Conservation (phyloP, 2,113 vertebrate species). For the Beaufortia kweichowensis region DNA sequence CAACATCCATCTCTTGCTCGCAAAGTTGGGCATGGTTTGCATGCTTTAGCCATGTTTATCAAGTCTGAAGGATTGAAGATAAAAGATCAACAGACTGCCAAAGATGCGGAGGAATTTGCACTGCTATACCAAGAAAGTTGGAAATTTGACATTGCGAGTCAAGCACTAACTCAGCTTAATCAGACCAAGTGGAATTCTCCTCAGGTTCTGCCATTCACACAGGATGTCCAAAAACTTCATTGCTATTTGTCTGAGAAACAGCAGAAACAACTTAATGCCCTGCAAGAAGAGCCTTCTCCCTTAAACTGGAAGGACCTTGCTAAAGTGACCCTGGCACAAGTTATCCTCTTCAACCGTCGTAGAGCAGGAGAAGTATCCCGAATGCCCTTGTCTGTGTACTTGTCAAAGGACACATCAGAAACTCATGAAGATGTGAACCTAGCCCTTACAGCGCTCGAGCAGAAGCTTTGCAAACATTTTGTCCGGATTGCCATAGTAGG, state of each 20-base stretch:
- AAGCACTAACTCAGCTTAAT: not conserved
- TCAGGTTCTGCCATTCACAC: slow-evolving; percentile 29
- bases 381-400: too few species aligned
- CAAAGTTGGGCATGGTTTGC: slow-evolving; percentile 31
- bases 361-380: too few species aligned
- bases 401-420: too few species aligned
- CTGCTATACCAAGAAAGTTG: slow-evolving; percentile 17
- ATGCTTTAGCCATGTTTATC: not conserved
- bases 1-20: not conserved
- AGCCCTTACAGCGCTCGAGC: too few species aligned
- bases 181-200: slow-evolving; percentile 40
- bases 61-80: not conserved
- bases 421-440: too few species aligned
- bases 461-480: slow-evolving; percentile 41
- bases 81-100: not conserved
- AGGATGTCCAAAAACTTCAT: slow-evolving; percentile 42
- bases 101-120: slow-evolving; percentile 21
- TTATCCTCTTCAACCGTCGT: too few species aligned
- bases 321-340: too few species aligned
- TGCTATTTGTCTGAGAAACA: slow-evolving; percentile 33
- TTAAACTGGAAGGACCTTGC: slow-evolving; percentile 5
- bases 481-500: slow-evolving; percentile 20
- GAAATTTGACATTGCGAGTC: not conserved
- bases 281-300: not conserved
- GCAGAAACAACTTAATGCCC: not conserved